Evolutionary conservation across 2,888 invertebrate species (phyloP), one percentile per base, ranked within the genome.

Genomic region (Cephus pulcher): DNA sequence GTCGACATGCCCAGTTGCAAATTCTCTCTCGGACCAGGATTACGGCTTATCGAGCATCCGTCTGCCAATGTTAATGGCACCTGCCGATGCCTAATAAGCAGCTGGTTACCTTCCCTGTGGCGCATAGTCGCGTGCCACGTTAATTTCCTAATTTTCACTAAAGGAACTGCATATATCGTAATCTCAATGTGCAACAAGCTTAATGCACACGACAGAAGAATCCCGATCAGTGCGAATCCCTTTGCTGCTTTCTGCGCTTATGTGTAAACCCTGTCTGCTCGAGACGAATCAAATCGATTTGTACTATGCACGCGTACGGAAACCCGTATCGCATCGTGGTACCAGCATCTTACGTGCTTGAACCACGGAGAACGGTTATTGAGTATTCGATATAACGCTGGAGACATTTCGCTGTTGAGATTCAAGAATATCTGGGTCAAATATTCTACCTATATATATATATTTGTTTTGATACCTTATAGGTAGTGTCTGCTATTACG

Each of bases 1-100:
- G 32, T 56, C 76, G 83, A 84, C 82, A 86, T 83, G 82, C 78
- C 78, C 81, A 79, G 77, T 75, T 82, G 78, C 81, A 80, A 83
- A 85, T 85, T 84, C 80, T 76, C 78, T 40, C 56, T 33, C 75
- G 75, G 9, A 56, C 9, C 56, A 56, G 23, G 56, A 56, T 56
- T 56, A 56, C 23, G 56, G 56, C 56, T 56, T 56, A 56, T 56
- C 56, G 56, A 56, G 23, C 23, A 56, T 56, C 56, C 23, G 56
- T 56, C 56, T 56, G 56, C 1, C 23, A 23, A 9, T 56, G 56
- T 56, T 56, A 56, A 56, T 56, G 23, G 23, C 56, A 23, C 2
- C 56, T 56, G 9, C 2, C 15, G 56, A 23, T 9, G 56, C 23
- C 56, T 56, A 56, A 56, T 56, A 56, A 56, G 23, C 23, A 9